Evolutionary conservation across 2,113 vertebrate species (phyloP), one percentile per base, ranked within the genome.

Genomic region (Phainopepla nitens): DNA sequence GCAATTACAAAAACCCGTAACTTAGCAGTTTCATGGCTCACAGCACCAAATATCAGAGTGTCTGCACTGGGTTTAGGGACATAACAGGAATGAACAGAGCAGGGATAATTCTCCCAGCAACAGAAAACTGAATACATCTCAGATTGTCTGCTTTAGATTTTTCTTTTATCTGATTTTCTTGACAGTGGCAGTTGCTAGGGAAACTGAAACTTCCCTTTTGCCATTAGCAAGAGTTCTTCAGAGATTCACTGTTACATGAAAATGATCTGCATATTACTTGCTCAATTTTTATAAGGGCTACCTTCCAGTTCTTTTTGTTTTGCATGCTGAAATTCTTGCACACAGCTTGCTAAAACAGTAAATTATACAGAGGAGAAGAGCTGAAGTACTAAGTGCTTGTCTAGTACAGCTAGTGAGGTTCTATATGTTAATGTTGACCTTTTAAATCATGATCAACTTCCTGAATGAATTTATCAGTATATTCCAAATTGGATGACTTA

Each of bases 161-260:
- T 87, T 61, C 70, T 94, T 90, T 45, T 66, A n/a, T 65, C 60
- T 47, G 50, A 80, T 82, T 82, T 70, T 88, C 68, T 77, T 90
- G 64, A 90, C 81, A 92, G 88, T 83, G 60, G 68, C 88, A 90
- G 95, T 96, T 95, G 76, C 93, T 61, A 93, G 18, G 94, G 96
- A 93, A 94, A 96, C 92, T n/a, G 41, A 94, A 95, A 58, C 70
- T 92, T 90, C 28, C 49, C 28, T 88, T 89, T 72, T 5, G 1
- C 56, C 53, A 90, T 72, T 49, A 96, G 49, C 33, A 90, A 79
- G 71, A 88, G 49, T 65, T 90, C 50, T 80, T 62, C 47, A 72
- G 77, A 94, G 11, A 75, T 50, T 69, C 24, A 41, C 15, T 64
- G 20, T 73, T 78, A 68, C 7, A 79, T 44, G 60, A 65, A 44